Evolutionary conservation across 2,797 vertebrate species (phyloP).

Genomic region (Cuculus canorus): DNA sequence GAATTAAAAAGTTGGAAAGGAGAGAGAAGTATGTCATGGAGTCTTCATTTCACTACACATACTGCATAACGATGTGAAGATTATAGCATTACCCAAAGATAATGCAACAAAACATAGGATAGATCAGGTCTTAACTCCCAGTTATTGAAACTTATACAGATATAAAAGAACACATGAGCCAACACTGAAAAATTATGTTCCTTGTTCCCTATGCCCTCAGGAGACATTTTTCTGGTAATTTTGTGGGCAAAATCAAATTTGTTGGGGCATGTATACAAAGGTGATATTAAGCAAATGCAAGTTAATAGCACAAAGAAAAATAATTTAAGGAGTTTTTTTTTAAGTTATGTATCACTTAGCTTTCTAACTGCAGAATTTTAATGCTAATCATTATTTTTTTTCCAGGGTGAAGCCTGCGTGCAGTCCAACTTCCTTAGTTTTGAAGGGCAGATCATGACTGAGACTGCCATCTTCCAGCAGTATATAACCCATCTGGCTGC

Average conservation of each 20-base stretch:
- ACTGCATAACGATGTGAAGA: neutral
- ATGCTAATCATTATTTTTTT: neutral
- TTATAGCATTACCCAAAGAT: neutral
- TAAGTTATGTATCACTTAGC: neutral
- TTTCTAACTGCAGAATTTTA: neutral
- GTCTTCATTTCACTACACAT: neutral
- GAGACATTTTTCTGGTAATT: neutral
- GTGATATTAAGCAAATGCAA: neutral
- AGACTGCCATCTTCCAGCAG: neutral
- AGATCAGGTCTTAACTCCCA: neutral
- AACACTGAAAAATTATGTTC: neutral
- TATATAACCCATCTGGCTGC: neutral
- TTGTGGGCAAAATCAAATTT: neutral
- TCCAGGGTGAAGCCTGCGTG: neutral
- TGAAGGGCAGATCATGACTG: neutral
- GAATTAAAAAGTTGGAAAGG: neutral
- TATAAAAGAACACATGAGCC: neutral
- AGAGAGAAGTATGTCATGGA: neutral
- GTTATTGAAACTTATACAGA: neutral
- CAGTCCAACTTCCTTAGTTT: neutral
- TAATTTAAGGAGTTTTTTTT: neutral
- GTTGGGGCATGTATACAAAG: neutral
- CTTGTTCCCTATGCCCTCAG: neutral
- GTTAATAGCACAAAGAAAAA: neutral
- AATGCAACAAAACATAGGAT: neutral